Conservation (phyloP, 1,140 invertebrate species). For the Pygmarrhopalites habei region DNA sequence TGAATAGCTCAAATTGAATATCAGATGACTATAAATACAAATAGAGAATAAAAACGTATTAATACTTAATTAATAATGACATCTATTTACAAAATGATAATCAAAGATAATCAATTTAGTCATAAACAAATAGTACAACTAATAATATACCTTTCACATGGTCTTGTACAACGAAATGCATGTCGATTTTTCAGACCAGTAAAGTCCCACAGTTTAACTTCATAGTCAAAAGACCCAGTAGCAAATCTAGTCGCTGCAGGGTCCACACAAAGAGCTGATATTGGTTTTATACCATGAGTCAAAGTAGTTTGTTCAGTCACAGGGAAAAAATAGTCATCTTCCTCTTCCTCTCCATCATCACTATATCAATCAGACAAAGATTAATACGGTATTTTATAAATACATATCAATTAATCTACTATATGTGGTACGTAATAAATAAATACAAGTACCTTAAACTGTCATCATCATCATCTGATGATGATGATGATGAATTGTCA, state of each 20-base stretch:
- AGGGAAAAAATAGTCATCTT: slow-evolving; percentile 54
- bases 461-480: slow-evolving; percentile 42
- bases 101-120: slow-evolving; percentile 5
- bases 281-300: slow-evolving; percentile 75
- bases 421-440: neutral
- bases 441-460: slow-evolving; percentile 15
- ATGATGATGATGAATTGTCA: too few relatives aligned
- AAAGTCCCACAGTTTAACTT: slow-evolving; percentile 96
- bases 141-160: slow-evolving; percentile 87
- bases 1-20: slow-evolving; percentile 86
- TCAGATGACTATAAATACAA: slow-evolving; percentile 63
- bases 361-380: too few relatives aligned
- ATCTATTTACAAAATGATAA: slow-evolving; percentile 4
- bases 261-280: slow-evolving; percentile 81
- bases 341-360: slow-evolving; percentile 42
- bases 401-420: neutral
- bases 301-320: slow-evolving; percentile 71
- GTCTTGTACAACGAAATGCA: slow-evolving; percentile 76
- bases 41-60: too few relatives aligned
- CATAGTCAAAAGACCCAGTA: slow-evolving; percentile 90
- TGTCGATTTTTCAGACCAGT: slow-evolving; percentile 77
- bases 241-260: slow-evolving; percentile 85
- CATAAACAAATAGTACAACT: too few relatives aligned
- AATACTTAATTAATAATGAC: slow-evolving; percentile 5
- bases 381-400: too few relatives aligned